Evolutionary conservation across 1,140 invertebrate genomes (phyloP).

Genomic region (Drosophila quadrilineata): DNA sequence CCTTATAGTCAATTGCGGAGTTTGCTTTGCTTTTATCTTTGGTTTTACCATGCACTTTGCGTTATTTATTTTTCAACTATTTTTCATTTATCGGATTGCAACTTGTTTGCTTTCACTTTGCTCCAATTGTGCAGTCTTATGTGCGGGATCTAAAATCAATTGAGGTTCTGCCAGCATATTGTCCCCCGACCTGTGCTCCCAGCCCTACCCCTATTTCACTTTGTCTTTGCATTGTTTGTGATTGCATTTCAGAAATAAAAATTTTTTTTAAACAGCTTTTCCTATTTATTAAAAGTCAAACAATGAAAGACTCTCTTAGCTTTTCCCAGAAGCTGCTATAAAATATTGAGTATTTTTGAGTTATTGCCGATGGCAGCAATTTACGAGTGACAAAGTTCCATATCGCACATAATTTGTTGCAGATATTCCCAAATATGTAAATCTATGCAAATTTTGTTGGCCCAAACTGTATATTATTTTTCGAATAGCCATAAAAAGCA

Average conservation of each 20-base stretch:
- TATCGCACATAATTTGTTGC: constrained; percentile 18
- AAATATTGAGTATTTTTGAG: too few relatives aligned
- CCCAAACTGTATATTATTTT: constrained; percentile 8
- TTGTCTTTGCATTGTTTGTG: not conserved
- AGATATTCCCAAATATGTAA: constrained; percentile 1
- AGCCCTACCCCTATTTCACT: not conserved
- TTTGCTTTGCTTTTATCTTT: not conserved
- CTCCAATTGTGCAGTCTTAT: constrained; percentile 14
- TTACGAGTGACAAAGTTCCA: constrained; percentile 11
- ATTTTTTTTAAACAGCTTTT: not conserved
- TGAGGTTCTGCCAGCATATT: constrained; percentile 21
- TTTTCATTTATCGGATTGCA: constrained; percentile 31
- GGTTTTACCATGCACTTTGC: not conserved
- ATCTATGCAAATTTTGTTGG: constrained; percentile 14
- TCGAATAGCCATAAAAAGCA: constrained; percentile 5
- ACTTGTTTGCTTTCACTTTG: constrained; percentile 30
- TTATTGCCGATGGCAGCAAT: too few relatives aligned
- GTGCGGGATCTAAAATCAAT: constrained; percentile 31
- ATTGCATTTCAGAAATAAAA: constrained; percentile 4
- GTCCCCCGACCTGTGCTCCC: not conserved
- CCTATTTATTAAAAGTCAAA: too few relatives aligned
- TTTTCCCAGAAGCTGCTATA: too few relatives aligned
- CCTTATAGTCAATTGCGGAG: not conserved
- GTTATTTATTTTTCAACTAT: constrained; percentile 18
- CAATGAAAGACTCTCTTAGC: too few relatives aligned